phyloP scores from a whole-genome alignment of 2,113 vertebrate species.

The Pipra filicauda region DNA sequence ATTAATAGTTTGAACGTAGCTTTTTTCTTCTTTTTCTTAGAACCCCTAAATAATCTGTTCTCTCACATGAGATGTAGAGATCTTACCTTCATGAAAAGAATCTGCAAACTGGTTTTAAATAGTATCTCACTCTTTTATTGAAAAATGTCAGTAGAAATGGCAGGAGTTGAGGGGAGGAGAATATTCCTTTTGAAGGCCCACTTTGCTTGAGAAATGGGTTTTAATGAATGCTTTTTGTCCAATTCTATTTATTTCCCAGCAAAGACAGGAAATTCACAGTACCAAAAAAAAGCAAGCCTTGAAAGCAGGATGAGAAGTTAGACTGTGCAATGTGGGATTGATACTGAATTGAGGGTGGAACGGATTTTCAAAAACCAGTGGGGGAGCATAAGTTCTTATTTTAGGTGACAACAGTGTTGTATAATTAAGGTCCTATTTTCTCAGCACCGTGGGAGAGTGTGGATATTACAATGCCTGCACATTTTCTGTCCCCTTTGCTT shows the following conservation, averaged over 20 bases:
- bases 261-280: neutral
- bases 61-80: neutral
- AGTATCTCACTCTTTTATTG: neutral
- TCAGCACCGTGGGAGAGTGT: constrained; percentile 53
- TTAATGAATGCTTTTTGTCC: constrained; percentile 14
- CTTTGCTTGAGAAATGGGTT: constrained; percentile 1
- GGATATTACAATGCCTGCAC: constrained; percentile 68
- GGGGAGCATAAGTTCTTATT: constrained; percentile 42
- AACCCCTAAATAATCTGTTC: neutral
- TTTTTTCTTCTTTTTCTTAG: neutral
- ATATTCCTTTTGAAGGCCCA: neutral
- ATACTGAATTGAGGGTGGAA: neutral
- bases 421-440: constrained; percentile 70
- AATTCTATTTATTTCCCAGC: neutral
- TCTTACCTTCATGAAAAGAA: neutral
- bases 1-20: neutral
- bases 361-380: constrained; percentile 44
- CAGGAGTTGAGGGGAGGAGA: neutral
- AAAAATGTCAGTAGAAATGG: neutral
- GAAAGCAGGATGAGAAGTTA: neutral
- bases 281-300: neutral
- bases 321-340: neutral
- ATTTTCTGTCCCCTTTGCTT: constrained; percentile 64
- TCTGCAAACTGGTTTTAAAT: neutral
- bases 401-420: constrained; percentile 40